Evolutionary conservation across 2,113 vertebrate genomes (phyloP), one percentile per base, ranked within the genome.

Genomic region (Sialia sialis): DNA sequence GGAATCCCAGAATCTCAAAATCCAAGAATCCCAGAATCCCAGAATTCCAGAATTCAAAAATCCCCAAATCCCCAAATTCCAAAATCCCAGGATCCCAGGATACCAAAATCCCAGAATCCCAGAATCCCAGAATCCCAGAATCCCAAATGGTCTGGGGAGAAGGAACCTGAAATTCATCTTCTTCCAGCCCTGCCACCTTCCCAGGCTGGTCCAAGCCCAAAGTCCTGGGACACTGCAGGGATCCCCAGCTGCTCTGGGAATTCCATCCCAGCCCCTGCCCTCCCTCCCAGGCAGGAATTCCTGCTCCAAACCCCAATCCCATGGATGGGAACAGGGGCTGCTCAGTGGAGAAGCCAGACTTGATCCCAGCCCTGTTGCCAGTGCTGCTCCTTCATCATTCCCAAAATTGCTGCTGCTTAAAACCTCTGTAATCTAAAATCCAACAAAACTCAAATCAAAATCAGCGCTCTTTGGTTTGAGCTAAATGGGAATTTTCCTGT

Each of bases 371-470:
- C 15, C 46, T 5, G 4, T 4, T 54, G 25, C 38, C 46, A 14
- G 0, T 2, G 29, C 11, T 32, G 52, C 34, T 34, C 29, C 23
- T 55, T 16, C 48, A 46, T 29, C 49, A 23, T 18, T 46, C 13
- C 20, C 0, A 2, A 7, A 4, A 1, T 12, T 36, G 15, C 15
- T 87, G 4, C n/a, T 29, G 9, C 30, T n/a, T 41, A 9, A 36
- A 93, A 75, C 11, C 3, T 3, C 20, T 32, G 2, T 13, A 12
- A 49, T 9, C 15, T 16, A 10, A 85, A 64, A 29, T 30, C 19
- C 41, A 2, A 39, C 39, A 39, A 39, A 39, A 39, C 13, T 39
- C 39, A 39, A 39, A 39, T 39, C 39, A 39, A 39, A 39, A 29
- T 30, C 19, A 44, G 2, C 62, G 1, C 48, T 43, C 48, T 34